Base-by-base conservation (phyloP, 2,888 invertebrate genomes). In the Endotricha flammealis region DNA sequence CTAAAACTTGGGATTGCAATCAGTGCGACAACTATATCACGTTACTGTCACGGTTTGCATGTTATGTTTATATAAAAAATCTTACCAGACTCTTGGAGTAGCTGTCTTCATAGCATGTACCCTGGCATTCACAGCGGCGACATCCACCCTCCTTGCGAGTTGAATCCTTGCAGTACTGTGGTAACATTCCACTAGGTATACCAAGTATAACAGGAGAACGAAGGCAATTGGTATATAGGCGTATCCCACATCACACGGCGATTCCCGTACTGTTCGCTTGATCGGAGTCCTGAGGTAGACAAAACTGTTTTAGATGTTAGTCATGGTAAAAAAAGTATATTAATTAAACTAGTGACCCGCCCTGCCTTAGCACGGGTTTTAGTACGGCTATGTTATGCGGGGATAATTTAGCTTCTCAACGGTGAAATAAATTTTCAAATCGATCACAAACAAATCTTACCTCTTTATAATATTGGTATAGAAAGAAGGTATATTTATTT, bases 151-250 rank as follows among this genome's bases (percentile, higher is more conserved):
- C 52, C 89, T 82, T 2, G 89, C 85, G 32, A 92, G 83, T 68
- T 93, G 91, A 41, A 93, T 89, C 53, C 93, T 85, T 12, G 92
- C 92, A 6, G 92, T 91, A 53, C 93, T 92, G 69, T 94, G 93
- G 88, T 93, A 95, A 67, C 95, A 95, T 70, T 95, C 95, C 59
- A 94, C 92, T 52, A 95, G 80, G 73, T 95, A 95, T 27, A 94
- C 91, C 50, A 94, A 76, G 76, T 95, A 95, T 20, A 95, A 85
- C 68, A 94, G 90, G 31, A 92, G 88, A 54, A 93, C 91, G 69
- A 94, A 93, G 10, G 93, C 93, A 37, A 94, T 90, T 4, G 94
- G 94, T 46, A 95, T 93, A 78, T 94, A 94, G 40, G 93, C 91
- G 83, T 94, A 94, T 30, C 93, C 94, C 42, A 93, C 92, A 63